A percentile compares a stretch with the other conserved stretches of the same genome.
Evolutionary conservation across 1,140 invertebrate genomes (phyloP).

Genomic region (Octopus bimaculoides): DNA sequence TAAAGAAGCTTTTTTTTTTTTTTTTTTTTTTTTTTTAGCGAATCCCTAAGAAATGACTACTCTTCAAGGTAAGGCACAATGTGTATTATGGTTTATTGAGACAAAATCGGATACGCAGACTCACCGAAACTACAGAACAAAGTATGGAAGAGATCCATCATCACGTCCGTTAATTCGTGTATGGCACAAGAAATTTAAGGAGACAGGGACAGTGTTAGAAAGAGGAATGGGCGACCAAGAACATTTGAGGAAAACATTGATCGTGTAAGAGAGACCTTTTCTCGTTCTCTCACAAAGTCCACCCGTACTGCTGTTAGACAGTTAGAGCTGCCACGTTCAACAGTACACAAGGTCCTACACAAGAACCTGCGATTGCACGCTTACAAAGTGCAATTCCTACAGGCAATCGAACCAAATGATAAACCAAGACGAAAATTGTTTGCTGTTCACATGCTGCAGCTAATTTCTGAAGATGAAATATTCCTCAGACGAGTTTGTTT

Average conservation of each 20-base stretch:
- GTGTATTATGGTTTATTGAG: no score
- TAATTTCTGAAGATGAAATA: not conserved
- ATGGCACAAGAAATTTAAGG: no score
- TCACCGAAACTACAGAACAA: no score
- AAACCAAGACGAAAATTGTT: not conserved
- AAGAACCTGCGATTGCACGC: not conserved
- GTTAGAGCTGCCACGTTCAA: not conserved
- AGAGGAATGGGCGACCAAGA: not conserved
- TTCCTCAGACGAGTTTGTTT: not conserved
- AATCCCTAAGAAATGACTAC: no score
- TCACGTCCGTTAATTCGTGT: no score
- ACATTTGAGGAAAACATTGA: conserved; percentile 10
- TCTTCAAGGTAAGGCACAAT: no score
- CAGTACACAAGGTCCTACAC: not conserved
- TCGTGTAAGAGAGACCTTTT: not conserved
- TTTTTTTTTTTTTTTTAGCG: no score
- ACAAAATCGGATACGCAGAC: no score
- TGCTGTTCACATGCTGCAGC: not conserved
- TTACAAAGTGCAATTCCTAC: not conserved
- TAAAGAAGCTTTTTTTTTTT: no score
- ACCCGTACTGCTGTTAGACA: conserved; percentile 5
- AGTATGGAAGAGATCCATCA: no score
- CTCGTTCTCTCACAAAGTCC: conserved; percentile 7
- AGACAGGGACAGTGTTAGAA: no score
- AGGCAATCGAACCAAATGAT: not conserved